Percentiles rank a stretch among this genome's conserved stretches.
Conservation (phyloP, 2,888 invertebrate genomes). For the Hemistola chrysoprasaria region DNA sequence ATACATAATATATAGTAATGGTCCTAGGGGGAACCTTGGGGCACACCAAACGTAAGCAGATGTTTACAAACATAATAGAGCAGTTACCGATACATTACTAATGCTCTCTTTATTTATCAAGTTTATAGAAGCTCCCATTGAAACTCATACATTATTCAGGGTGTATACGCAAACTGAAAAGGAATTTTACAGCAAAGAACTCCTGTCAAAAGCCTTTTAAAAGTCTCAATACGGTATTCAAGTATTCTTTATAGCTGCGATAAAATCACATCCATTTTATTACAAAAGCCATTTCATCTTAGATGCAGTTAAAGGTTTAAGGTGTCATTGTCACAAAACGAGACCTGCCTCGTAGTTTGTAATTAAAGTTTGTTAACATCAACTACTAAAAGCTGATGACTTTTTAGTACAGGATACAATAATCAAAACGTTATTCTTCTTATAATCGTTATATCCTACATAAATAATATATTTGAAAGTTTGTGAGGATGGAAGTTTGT, state of each 20-base stretch:
- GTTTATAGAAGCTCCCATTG: slow-evolving; percentile 4
- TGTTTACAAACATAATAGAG: too few relatives aligned
- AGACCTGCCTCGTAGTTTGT: too few relatives aligned
- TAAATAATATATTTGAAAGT: too few relatives aligned
- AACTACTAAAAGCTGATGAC: too few relatives aligned
- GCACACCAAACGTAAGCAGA: background rate
- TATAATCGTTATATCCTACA: too few relatives aligned
- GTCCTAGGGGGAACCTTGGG: slow-evolving; percentile 8
- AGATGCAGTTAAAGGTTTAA: slow-evolving; percentile 2
- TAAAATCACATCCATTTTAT: slow-evolving; percentile 1
- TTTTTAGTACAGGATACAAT: too few relatives aligned
- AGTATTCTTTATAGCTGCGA: background rate
- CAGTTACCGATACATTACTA: too few relatives aligned
- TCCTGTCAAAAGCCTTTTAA: slow-evolving; percentile 15
- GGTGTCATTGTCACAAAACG: too few relatives aligned
- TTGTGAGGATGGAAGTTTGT: too few relatives aligned
- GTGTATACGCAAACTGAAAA: slow-evolving; percentile 6
- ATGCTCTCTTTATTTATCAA: too few relatives aligned
- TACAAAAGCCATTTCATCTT: background rate
- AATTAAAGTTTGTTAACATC: too few relatives aligned
- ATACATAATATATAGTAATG: slow-evolving; percentile 8
- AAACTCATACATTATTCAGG: slow-evolving; percentile 4
- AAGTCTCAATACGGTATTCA: slow-evolving; percentile 3
- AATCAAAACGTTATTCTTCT: too few relatives aligned
- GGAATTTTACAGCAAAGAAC: slow-evolving; percentile 3